Evolutionary conservation across 2,797 vertebrate species (phyloP).

Genomic region (Xiphorhynchus erythropygius): DNA sequence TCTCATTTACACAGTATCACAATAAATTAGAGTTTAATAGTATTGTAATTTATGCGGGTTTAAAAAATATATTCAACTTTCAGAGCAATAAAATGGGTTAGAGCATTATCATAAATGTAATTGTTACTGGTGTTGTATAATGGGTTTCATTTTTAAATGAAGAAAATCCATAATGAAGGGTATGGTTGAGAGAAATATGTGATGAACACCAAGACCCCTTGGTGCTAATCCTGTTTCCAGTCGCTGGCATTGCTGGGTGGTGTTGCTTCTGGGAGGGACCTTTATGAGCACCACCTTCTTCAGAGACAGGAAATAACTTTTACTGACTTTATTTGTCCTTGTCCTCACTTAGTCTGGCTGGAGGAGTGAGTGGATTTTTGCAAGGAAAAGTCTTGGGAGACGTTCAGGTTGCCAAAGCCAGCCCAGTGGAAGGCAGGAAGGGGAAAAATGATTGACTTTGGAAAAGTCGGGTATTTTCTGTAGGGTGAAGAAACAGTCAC

Average conservation of each 20-base stretch:
- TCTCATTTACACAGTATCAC: not conserved
- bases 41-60: not conserved
- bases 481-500: not conserved
- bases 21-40: not conserved
- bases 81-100: not conserved
- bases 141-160: conserved; percentile 16
- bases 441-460: not conserved
- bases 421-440: not conserved
- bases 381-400: not conserved
- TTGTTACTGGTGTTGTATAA: not conserved
- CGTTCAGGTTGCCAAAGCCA: not conserved
- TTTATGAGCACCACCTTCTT: not conserved
- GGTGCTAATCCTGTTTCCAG: not conserved
- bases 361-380: not conserved
- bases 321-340: not conserved
- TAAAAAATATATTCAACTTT: conserved; percentile 27
- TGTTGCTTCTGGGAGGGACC: not conserved
- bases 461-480: not conserved
- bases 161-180: not conserved
- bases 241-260: not conserved
- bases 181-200: not conserved
- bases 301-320: not conserved
- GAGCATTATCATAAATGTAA: conserved; percentile 19
- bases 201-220: not conserved
- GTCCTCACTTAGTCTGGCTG: not conserved